Percentiles rank a stretch among this genome's conserved stretches.
Evolutionary conservation across 2,888 invertebrate genomes (phyloP).

Genomic region (Brachypalpus laphriformis): DNA sequence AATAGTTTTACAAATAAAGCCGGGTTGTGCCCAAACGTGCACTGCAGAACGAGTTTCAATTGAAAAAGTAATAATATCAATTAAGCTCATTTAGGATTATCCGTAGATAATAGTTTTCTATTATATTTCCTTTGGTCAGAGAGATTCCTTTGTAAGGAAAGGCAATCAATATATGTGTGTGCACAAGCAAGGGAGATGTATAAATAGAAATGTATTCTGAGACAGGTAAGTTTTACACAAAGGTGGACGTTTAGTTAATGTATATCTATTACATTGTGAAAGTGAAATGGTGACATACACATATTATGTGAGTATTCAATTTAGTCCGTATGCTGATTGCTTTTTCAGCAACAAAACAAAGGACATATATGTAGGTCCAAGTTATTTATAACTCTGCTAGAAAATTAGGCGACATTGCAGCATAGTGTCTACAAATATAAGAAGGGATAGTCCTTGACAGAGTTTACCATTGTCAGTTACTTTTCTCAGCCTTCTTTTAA

Average conservation of each 20-base stretch:
- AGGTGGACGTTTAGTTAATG: background rate
- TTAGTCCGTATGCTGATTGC: background rate
- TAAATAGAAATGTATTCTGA: background rate
- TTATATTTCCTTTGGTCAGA: background rate
- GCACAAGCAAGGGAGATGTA: background rate
- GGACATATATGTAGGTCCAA: too few relatives aligned
- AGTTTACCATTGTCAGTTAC: too few relatives aligned
- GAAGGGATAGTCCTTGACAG: too few relatives aligned
- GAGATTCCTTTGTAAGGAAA: background rate
- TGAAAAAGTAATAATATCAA: constrained; percentile 54
- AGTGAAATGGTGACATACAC: background rate
- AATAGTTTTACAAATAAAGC: constrained; percentile 21
- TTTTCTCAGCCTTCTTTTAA: too few relatives aligned
- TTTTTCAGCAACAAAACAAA: too few relatives aligned
- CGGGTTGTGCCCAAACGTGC: background rate
- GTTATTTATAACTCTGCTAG: too few relatives aligned
- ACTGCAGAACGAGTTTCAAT: constrained; percentile 2
- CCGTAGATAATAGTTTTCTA: background rate
- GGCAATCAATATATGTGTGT: too few relatives aligned
- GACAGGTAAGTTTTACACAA: background rate
- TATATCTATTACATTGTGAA: too few relatives aligned
- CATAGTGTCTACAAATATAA: too few relatives aligned
- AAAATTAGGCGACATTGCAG: too few relatives aligned
- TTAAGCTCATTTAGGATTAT: constrained; percentile 57
- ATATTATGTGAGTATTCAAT: background rate